phyloP scores from a whole-genome alignment of 1,140 invertebrate species.

The Cydia amplana region DNA sequence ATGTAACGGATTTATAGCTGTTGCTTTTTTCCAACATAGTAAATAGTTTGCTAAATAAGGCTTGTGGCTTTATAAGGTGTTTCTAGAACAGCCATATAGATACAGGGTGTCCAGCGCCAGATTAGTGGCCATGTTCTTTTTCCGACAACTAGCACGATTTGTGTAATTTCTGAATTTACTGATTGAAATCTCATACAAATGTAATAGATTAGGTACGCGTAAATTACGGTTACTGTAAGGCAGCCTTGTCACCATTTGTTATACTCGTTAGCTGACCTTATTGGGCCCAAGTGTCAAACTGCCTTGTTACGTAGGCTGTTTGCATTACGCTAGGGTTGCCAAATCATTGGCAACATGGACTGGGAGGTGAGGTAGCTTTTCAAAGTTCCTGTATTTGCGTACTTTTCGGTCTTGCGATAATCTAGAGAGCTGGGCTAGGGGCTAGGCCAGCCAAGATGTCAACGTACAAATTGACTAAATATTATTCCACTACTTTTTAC shows the following conservation, averaged over 20 bases:
- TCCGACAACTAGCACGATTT: background rate
- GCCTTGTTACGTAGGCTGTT: background rate
- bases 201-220: background rate
- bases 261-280: constrained; percentile 28
- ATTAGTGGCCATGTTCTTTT: background rate
- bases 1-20: background rate
- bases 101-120: too few relatives aligned
- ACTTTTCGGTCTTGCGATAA: too few relatives aligned
- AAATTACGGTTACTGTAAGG: background rate
- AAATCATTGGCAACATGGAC: too few relatives aligned
- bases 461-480: too few relatives aligned
- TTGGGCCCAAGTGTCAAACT: constrained; percentile 21
- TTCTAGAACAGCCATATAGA: too few relatives aligned
- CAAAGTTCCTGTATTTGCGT: too few relatives aligned
- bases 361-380: too few relatives aligned
- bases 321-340: background rate
- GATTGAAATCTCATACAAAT: constrained; percentile 20
- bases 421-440: too few relatives aligned
- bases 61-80: too few relatives aligned
- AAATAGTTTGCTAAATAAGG: background rate
- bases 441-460: too few relatives aligned
- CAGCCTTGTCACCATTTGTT: constrained; percentile 27
- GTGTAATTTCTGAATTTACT: background rate
- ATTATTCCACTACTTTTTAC: too few relatives aligned
- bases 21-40: background rate